Base-by-base conservation (phyloP, 2,113 vertebrate species). In the Oxyura jamaicensis region DNA sequence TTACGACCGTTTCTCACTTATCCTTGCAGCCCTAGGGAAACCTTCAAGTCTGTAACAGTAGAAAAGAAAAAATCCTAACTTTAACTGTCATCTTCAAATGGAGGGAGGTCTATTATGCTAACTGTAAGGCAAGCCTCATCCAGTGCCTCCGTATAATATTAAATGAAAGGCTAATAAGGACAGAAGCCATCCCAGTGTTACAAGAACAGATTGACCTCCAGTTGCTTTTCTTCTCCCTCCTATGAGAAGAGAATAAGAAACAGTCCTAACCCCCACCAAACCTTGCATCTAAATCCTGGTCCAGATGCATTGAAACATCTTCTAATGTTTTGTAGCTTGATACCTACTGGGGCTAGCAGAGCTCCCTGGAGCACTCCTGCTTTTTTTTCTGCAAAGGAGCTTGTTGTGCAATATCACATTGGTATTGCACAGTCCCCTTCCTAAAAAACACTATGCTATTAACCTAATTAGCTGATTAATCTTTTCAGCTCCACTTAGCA, bases 391-490 rank as follows among this genome's bases (percentile, higher is more conserved):
- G 12, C 68, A n/a, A 13, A 86, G 41, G 23, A 20, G 75, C 18
- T 35, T 22, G 4, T 39, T n/a, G 25, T 39, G 60, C 77, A 89
- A 77, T 36, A 44, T 29, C 46, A 50, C 22, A 53, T 62, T 22
- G 29, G 46, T 82, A 89, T 60, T 92, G 65, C 46, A 65, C 29
- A 79, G 60, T 39, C 35, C 28, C 53, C 50, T 90, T 88, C 59
- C 90, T 88, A 35, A 74, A 82, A 55, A 84, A 36, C 17, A 85
- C 39, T 72, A 26, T 50, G 84, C 69, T 94, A 68, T 94, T 82
- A 95, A 84, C 0, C 0, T 85, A 91, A 95, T 94, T 92, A 94
- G 55, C 73, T 92, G 60, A 95, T 94, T 95, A 95, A 94, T 88
- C 90, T 77, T 78, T 90, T 94, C 67, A 90, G 81, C 59, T 72